These are phyloP conservation scores for Prionace glauca DNA, from an alignment of 2,797 vertebrate species.

Conservation along the genomic window DNA sequence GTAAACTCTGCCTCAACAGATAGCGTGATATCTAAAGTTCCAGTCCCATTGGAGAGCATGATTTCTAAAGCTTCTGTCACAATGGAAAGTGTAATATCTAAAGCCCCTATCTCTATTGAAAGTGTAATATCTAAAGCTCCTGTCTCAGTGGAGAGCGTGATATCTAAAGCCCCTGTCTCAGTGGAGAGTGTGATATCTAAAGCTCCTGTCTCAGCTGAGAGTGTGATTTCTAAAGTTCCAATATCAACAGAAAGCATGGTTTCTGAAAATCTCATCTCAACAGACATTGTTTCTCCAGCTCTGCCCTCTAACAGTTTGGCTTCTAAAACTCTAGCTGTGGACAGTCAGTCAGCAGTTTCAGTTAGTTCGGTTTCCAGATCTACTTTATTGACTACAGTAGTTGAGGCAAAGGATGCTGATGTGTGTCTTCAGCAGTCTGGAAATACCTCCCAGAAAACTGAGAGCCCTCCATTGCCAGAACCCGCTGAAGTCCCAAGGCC, in stretches of 20 bases:
- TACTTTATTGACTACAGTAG: conserved; percentile 12
- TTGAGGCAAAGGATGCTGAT: conserved; percentile 57
- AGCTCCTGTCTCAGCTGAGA: neutral
- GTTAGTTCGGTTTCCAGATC: neutral
- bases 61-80: conserved; percentile 13
- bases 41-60: neutral
- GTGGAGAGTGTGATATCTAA: conserved; percentile 20
- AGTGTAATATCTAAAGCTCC: conserved; percentile 10
- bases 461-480: conserved; percentile 51
- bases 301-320: conserved; percentile 46
- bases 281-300: neutral
- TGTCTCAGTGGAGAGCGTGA: neutral
- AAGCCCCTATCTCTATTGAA: neutral
- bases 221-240: conserved; percentile 8
- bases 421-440: conserved; percentile 53
- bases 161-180: neutral
- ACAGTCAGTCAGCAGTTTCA: conserved; percentile 18
- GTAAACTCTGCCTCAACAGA: neutral
- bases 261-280: conserved; percentile 41
- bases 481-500: conserved; percentile 56
- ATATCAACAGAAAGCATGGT: conserved; percentile 40
- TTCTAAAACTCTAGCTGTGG: neutral
- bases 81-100: neutral
- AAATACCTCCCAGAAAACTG: conserved; percentile 51
- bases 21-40: conserved; percentile 10